Base-by-base conservation (phyloP, 2,113 vertebrate species). In the Blennius ocellaris region DNA sequence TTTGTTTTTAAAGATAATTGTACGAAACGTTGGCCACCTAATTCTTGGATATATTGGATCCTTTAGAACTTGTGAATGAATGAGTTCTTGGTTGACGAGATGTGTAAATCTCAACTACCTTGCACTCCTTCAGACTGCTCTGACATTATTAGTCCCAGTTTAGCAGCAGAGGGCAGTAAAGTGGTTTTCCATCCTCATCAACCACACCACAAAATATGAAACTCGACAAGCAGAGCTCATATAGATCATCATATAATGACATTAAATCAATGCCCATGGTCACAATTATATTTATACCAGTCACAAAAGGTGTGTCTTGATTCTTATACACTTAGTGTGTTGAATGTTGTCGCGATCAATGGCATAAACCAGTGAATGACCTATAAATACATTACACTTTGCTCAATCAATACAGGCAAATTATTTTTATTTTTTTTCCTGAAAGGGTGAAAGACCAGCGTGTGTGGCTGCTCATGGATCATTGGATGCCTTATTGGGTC, bases 131-230 rank as follows among this genome's bases (percentile, higher is more conserved):
- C 21, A 30, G 21, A 30, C 21, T 51, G 49, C n/a, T 37, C 5
- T 50, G 7, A 53, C 5, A 3, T 6, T 59, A 39, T 57, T n/a
- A 17, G 2, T 41, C n/a, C 50, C 8, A 5, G 7, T 39, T 72
- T 64, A 36, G 82, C 92, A 86, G 59, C 51, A 92, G 92, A 73
- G 86, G 82, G 92, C 85, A 90, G 68, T 73, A 16, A 83, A 49
- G 40, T 40, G 14, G 15, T 40, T 14, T 43, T 37, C n/a, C 56
- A 15, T 5, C n/a, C 40, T 10, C 7, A 16, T 17, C 3, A 38
- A 7, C 51, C 0, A 9, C 43, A 48, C 2, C 1, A 55, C 2
- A 14, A 62, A 56, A 17, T 44, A 36, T 36, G 37, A 16, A 50
- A 43, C 53, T 68, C 40, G 69, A 36, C 10, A 15, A 60, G 51